Evolutionary conservation across 2,888 invertebrate species (phyloP), one percentile per base, ranked within the genome.

Genomic region (Scaptomyza tumidula): DNA sequence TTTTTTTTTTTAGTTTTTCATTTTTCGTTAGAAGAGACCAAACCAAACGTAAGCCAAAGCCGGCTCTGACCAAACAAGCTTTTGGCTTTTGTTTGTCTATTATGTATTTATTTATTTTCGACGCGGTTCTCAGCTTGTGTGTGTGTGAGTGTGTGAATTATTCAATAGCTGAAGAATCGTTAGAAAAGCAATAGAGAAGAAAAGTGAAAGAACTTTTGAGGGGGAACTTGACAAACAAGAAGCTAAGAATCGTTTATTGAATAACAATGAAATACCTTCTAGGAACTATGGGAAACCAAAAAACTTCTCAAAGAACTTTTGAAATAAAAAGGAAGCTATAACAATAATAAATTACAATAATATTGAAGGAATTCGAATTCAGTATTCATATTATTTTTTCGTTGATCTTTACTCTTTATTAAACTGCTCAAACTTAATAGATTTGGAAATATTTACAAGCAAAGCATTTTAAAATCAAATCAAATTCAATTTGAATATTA

Each of bases 181-280:
- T 83, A 69, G 71, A 73, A 71, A 62, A 52, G 64, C 63, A 67
- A 78, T 78, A 75, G 75, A 69, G 66, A 83, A 83, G 60, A 88
- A 77, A 86, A 88, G 88, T 83, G 84, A 77, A 80, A 80, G 70
- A 88, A 63, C 73, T 69, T 62, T 65, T 52, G 45, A 72, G 56
- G 53, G 61, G 52, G 13, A 41, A 53, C 29, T 50, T 35, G 50
- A n/a, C 10, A 41, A 27, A 43, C 11, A 53, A 53, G 33, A 53
- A 53, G 33, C 31, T 10, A 29, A 16, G 13, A 14, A 14, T 31
- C 46, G 57, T 54, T 19, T 57, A 27, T 49, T 31, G 71, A 60
- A 74, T 73, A 73, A 54, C 60, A 65, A 60, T 48, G 43, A 53
- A 9, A n/a, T 19, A 9, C 33, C 31, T 14, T 41, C 13, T 10